These are phyloP conservation scores for Melopsittacus undulatus DNA, from an alignment of 2,797 vertebrate species.

Conservation along the genomic window DNA sequence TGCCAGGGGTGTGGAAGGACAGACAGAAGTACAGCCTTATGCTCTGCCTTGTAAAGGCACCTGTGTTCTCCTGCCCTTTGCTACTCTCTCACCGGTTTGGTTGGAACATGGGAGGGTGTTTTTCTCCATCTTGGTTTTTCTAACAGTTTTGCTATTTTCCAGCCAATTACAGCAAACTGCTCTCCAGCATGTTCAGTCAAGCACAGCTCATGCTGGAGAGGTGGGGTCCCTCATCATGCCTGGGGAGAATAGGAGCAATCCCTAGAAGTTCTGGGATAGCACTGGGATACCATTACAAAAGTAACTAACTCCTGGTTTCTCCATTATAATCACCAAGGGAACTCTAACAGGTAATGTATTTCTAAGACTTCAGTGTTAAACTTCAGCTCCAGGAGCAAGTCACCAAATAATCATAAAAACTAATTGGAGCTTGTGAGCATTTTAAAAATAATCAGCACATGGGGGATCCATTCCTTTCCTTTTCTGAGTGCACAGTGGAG, in stretches of 20 bases:
- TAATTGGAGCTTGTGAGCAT: background rate
- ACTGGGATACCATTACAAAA: background rate
- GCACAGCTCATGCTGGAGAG: background rate
- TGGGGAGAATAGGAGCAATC: background rate
- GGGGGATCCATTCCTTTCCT: background rate
- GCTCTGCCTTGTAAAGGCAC: background rate
- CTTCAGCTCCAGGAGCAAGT: background rate
- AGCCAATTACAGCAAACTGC: background rate
- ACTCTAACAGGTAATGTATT: background rate
- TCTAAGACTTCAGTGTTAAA: background rate
- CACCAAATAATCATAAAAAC: background rate
- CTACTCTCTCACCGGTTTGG: background rate
- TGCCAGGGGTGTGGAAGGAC: background rate
- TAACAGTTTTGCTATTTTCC: background rate
- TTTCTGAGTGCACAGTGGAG: background rate
- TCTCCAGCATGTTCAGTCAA: background rate
- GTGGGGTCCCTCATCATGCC: background rate
- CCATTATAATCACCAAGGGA: background rate
- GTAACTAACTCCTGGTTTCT: background rate
- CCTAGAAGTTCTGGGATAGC: background rate
- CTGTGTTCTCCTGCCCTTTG: background rate
- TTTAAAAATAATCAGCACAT: slow-evolving; percentile 37
- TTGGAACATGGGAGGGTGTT: background rate
- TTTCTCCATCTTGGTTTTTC: background rate
- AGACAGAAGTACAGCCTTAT: accelerated